Evolutionary conservation across 2,888 invertebrate species (phyloP).

Genomic region (Helicoverpa assulta): DNA sequence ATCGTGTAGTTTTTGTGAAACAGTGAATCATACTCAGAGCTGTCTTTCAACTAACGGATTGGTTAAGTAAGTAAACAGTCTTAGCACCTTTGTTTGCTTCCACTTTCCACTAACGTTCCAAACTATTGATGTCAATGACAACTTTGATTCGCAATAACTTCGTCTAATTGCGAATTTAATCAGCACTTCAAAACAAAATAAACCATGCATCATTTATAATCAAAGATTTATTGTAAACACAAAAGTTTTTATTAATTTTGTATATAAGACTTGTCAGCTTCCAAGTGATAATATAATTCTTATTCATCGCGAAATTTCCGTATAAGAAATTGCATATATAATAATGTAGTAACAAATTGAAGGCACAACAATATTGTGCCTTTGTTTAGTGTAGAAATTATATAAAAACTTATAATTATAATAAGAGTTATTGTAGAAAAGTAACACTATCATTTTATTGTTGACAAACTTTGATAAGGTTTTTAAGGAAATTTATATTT

Average conservation of each 20-base stretch:
- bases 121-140: slow-evolving; percentile 50
- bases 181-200: background rate
- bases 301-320: background rate
- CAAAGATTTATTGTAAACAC: background rate
- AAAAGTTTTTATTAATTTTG: background rate
- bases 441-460: too few species aligned
- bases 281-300: background rate
- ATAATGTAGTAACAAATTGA: too few species aligned
- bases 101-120: slow-evolving; percentile 6
- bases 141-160: slow-evolving; percentile 15
- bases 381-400: too few species aligned
- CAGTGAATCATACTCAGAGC: slow-evolving; percentile 53
- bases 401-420: too few species aligned
- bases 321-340: background rate
- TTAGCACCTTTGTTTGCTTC: background rate
- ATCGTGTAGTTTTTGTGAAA: slow-evolving; percentile 51
- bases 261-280: background rate
- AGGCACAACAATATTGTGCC: too few species aligned
- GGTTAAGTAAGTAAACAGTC: slow-evolving; percentile 36
- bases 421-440: too few species aligned
- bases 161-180: background rate
- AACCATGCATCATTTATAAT: background rate
- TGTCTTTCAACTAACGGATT: slow-evolving; percentile 1
- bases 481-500: too few species aligned
- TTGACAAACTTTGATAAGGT: too few species aligned